Conservation (phyloP, 2,888 invertebrate species). For the Opisthograptis luteolata region DNA sequence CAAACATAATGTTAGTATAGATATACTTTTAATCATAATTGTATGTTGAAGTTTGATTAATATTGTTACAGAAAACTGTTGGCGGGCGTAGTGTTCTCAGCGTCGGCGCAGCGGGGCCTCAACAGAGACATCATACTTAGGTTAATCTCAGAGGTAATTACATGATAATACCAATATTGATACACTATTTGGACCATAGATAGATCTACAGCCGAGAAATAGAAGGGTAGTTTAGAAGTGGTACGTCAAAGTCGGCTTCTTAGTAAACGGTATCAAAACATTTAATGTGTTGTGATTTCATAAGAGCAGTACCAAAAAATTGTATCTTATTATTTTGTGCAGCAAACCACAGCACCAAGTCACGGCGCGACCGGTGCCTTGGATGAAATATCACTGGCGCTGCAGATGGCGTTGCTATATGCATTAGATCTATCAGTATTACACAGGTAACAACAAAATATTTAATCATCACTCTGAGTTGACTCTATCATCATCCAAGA, state of each 20-base stretch:
- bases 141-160: slow-evolving; percentile 82
- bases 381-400: slow-evolving; percentile 90
- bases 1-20: too few species aligned
- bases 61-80: slow-evolving; percentile 61
- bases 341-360: slow-evolving; percentile 71
- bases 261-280: too few species aligned
- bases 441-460: slow-evolving; percentile 66
- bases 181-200: too few species aligned
- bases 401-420: slow-evolving; percentile 93
- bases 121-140: slow-evolving; percentile 88
- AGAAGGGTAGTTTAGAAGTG: too few species aligned
- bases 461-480: too few species aligned
- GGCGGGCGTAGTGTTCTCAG: slow-evolving; percentile 73
- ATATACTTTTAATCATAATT: too few species aligned
- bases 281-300: too few species aligned
- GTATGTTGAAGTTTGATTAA: not conserved
- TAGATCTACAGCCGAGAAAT: too few species aligned
- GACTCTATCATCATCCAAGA: too few species aligned
- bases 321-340: slow-evolving; percentile 10
- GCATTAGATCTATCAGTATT: slow-evolving; percentile 92
- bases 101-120: slow-evolving; percentile 83
- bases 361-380: slow-evolving; percentile 87
- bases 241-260: too few species aligned
- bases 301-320: too few species aligned
- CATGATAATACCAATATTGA: too few species aligned